Percentiles rank a stretch among this genome's conserved stretches.
Conservation (phyloP, 2,797 vertebrate species). For the Cynodonichthys magdalenae region DNA sequence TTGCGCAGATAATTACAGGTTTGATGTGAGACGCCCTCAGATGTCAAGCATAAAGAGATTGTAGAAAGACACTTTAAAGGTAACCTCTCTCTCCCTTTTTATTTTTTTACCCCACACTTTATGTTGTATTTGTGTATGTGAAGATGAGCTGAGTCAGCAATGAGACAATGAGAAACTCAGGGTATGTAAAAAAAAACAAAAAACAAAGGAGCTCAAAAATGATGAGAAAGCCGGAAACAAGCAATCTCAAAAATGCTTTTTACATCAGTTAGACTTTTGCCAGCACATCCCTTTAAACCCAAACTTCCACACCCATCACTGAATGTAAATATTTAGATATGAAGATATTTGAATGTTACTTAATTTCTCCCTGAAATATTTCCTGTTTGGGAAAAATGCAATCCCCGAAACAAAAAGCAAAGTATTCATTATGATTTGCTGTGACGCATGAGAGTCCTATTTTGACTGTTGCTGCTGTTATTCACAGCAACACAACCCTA, state of each 20-base stretch:
- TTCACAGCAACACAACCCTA: constrained; percentile 30
- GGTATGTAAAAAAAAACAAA: constrained; percentile 53
- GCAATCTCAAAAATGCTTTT: constrained; percentile 43
- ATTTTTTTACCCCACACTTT: constrained; percentile 44
- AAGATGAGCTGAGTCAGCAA: constrained; percentile 55
- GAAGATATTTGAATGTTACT: constrained; percentile 62
- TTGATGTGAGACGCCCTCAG: constrained; percentile 69
- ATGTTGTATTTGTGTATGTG: constrained; percentile 26
- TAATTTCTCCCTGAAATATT: constrained; percentile 66
- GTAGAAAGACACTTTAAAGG: constrained; percentile 62
- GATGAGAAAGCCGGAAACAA: constrained; percentile 43
- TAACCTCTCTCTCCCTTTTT: constrained; percentile 54
- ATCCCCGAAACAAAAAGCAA: constrained; percentile 60
- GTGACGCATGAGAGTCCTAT: constrained; percentile 50
- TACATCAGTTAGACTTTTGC: constrained; percentile 54
- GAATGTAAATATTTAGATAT: constrained; percentile 82
- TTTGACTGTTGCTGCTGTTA: constrained; percentile 51
- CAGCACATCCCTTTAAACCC: constrained; percentile 48
- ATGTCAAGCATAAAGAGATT: constrained; percentile 66
- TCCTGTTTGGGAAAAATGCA: constrained; percentile 63
- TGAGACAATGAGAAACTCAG: constrained; percentile 39
- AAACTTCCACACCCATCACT: constrained; percentile 59
- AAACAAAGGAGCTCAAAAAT: constrained; percentile 29
- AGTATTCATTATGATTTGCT: constrained; percentile 60
- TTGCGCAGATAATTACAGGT: constrained; percentile 73